phyloP scores from a whole-genome alignment of 2,888 invertebrate genomes.

The Drosophila leonis region DNA sequence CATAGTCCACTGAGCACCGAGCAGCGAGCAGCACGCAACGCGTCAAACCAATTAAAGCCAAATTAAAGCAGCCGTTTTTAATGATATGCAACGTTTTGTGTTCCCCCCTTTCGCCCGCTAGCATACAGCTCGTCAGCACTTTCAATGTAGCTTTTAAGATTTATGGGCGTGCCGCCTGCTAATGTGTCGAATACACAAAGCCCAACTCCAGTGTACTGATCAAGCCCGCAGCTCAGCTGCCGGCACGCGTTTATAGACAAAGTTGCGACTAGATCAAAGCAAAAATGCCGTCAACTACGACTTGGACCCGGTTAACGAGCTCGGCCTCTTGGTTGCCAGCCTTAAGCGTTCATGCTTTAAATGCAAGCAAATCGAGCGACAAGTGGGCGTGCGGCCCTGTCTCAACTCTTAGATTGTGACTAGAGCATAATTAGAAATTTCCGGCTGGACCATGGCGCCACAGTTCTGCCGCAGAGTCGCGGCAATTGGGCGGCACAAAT shows the following conservation, averaged over 20 bases:
- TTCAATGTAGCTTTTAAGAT: conserved; percentile 70
- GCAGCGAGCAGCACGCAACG: conserved; percentile 69
- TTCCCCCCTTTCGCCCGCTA: not conserved
- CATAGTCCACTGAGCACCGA: conserved; percentile 51
- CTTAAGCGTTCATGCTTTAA: conserved; percentile 37
- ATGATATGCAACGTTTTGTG: conserved; percentile 67
- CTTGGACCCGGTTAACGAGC: conserved; percentile 54
- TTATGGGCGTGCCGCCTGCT: conserved; percentile 63
- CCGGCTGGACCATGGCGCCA: conserved; percentile 64
- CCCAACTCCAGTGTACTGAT: conserved; percentile 27
- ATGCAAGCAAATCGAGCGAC: conserved; percentile 61
- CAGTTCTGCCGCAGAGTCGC: conserved; percentile 40
- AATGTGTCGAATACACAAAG: conserved; percentile 50
- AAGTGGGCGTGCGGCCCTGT: conserved; percentile 69
- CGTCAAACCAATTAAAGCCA: conserved; percentile 77
- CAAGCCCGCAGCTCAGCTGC: conserved; percentile 45
- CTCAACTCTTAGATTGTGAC: conserved; percentile 9
- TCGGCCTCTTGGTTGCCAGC: conserved; percentile 48
- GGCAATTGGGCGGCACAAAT: conserved; percentile 60
- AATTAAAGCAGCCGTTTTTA: conserved; percentile 76
- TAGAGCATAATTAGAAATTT: conserved; percentile 62
- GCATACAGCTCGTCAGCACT: conserved; percentile 37
- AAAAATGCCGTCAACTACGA: conserved; percentile 49
- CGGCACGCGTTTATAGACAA: conserved; percentile 74
- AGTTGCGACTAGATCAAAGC: conserved; percentile 63